These are phyloP conservation scores for Hydrophis major DNA, from an alignment of 2,797 vertebrate species.

Conservation along the genomic window DNA sequence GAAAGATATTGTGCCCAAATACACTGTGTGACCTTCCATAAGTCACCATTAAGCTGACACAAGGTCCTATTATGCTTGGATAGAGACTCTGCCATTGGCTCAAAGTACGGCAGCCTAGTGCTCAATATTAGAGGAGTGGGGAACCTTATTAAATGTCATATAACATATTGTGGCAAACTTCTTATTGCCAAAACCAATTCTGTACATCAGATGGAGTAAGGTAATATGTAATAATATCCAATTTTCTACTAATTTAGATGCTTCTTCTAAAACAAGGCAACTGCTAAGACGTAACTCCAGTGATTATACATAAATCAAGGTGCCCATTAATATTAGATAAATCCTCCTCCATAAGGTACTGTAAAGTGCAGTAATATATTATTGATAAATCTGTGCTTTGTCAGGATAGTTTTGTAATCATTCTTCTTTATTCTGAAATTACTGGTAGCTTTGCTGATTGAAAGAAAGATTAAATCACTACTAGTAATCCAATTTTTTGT, in stretches of 20 bases:
- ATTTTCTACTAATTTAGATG: constrained; percentile 56
- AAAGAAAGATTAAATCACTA: constrained; percentile 3
- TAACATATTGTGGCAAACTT: constrained; percentile 32
- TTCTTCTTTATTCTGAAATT: constrained; percentile 1
- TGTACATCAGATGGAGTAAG: constrained; percentile 52
- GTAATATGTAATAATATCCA: constrained; percentile 54
- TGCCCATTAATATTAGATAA: constrained; percentile 1
- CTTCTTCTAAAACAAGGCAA: constrained; percentile 37
- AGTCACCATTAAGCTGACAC: constrained; percentile 49
- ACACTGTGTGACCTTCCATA: constrained; percentile 42
- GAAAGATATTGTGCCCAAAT: constrained; percentile 54
- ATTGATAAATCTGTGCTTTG: not conserved
- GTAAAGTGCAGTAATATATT: not conserved
- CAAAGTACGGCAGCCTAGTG: constrained; percentile 26
- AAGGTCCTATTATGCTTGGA: constrained; percentile 35
- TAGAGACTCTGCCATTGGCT: constrained; percentile 38
- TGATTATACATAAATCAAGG: constrained; percentile 44
- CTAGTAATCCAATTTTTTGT: not conserved
- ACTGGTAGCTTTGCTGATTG: not conserved
- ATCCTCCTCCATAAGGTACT: not conserved
- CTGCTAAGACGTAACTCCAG: constrained; percentile 47
- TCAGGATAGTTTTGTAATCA: not conserved
- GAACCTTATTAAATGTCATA: constrained; percentile 40
- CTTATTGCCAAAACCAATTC: constrained; percentile 57
- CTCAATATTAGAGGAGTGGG: constrained; percentile 34